Evolutionary conservation across 1,140 invertebrate species (phyloP), one percentile per base, ranked within the genome.

Genomic region (Mya arenaria): DNA sequence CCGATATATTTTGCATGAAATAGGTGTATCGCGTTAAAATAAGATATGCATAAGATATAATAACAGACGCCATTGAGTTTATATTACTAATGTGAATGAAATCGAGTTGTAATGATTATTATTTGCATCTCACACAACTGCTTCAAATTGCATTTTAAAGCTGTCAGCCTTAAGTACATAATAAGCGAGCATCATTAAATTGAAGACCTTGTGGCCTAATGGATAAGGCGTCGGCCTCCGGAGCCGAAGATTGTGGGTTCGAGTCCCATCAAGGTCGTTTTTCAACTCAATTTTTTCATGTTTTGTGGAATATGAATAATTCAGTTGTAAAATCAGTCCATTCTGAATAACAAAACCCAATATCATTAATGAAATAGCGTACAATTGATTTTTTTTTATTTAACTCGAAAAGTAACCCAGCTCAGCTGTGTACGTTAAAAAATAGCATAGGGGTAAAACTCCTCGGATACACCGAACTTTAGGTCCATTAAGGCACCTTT

Each of bases 211-310:
- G 91, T 93, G 92, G 92, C 92, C 92, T 93, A 93, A 93, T 93
- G 92, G 92, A 93, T 93, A 93, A 92, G 92, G 92, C 92, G 92
- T 92, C 92, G 92, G 92, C 91, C 92, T 93, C 92, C 92, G 92
- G 92, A 93, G 92, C 92, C 92, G 91, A 92, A 92, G 91, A 92
- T 91, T 92, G 92, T 90, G 92, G 91, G 91, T 92, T 92, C 92
- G 90, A 92, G 90, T 92, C 92, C 91, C 92, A 90, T 90, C 90
- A 92, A 86, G 91, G 90, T 92, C 91, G 90, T 56, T 84, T 0
- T 62, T 80, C 52, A 69, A 56, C 17, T 2, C n/a, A 23, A 56
- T n/a, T 44, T 23, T 39, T 39, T 34, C 41, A 4, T 39, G 13
- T 25, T 23, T 17, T 17, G 19, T 34, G 60, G 32, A 17, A 63